These are phyloP conservation scores for Coreoperca whiteheadi DNA, from an alignment of 2,113 vertebrate species.

Conservation along the genomic window DNA sequence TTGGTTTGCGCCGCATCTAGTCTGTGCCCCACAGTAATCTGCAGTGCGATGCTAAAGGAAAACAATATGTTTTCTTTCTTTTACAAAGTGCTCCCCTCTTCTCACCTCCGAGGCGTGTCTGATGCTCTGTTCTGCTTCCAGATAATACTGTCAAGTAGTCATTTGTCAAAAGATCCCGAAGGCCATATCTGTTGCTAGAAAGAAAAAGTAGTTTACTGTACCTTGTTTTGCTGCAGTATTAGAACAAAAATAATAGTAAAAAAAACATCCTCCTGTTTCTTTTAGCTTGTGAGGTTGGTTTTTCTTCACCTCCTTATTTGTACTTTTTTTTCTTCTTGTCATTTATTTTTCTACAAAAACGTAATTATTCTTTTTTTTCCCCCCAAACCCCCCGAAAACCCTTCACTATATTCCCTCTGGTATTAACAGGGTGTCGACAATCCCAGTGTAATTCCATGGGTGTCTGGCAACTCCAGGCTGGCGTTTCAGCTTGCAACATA, in stretches of 20 bases:
- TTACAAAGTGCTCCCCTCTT: slow-evolving; percentile 77
- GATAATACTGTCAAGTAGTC: slow-evolving; percentile 76
- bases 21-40: slow-evolving; percentile 73
- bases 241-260: slow-evolving; percentile 71
- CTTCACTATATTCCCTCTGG: slow-evolving; percentile 62
- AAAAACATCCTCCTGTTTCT: slow-evolving; percentile 75
- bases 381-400: slow-evolving; percentile 62
- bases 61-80: slow-evolving; percentile 81
- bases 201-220: slow-evolving; percentile 70
- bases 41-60: slow-evolving; percentile 88
- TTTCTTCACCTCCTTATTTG: slow-evolving; percentile 59
- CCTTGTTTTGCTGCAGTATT: slow-evolving; percentile 76
- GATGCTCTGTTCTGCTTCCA: slow-evolving; percentile 71
- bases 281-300: slow-evolving; percentile 65
- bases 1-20: slow-evolving; percentile 79
- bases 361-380: slow-evolving; percentile 48
- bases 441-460: slow-evolving; percentile 58
- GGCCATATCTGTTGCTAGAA: slow-evolving; percentile 74
- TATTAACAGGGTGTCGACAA: slow-evolving; percentile 68
- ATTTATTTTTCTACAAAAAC: slow-evolving; percentile 73
- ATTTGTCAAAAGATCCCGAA: slow-evolving; percentile 77
- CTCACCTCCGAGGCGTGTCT: slow-evolving; percentile 68
- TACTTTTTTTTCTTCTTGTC: slow-evolving; percentile 63
- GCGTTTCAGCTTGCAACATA: slow-evolving; percentile 51
- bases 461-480: slow-evolving; percentile 64